Evolutionary conservation across 2,888 invertebrate species (phyloP).

Genomic region (Ischnus inquisitorius): DNA sequence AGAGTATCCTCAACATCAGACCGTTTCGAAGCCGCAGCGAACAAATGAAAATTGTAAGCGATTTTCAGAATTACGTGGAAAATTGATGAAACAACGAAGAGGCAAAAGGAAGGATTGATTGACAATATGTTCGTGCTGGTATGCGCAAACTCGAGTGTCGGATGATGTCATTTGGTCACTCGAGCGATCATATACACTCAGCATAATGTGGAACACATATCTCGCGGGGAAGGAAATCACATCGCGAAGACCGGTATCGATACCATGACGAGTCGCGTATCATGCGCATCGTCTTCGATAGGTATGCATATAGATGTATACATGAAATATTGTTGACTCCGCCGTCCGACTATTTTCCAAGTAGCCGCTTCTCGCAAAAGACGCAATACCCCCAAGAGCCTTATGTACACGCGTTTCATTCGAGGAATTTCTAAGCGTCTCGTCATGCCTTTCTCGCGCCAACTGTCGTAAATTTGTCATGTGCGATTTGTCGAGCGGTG

Average conservation of each 20-base stretch:
- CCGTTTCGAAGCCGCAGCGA: too few species aligned
- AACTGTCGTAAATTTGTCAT: constrained; percentile 1
- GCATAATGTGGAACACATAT: constrained; percentile 46
- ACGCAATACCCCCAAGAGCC: constrained; percentile 51
- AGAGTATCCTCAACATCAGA: too few species aligned
- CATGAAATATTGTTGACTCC: constrained; percentile 39
- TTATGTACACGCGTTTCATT: constrained; percentile 37
- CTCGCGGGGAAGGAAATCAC: constrained; percentile 35
- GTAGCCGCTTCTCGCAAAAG: constrained; percentile 47
- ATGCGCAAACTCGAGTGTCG: constrained; percentile 37
- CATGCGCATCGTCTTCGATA: not conserved
- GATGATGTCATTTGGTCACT: constrained; percentile 55
- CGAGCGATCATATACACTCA: constrained; percentile 7
- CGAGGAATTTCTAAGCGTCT: constrained; percentile 55
- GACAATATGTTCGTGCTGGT: constrained; percentile 33
- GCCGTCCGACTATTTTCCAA: constrained; percentile 49
- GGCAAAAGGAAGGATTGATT: constrained; percentile 12
- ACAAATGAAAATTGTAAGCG: too few species aligned
- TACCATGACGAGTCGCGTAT: constrained; percentile 1
- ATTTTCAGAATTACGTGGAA: constrained; percentile 2
- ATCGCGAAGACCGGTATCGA: constrained; percentile 10
- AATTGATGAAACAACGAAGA: constrained; percentile 21
- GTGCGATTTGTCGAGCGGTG: not conserved
- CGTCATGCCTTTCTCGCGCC: constrained; percentile 33
- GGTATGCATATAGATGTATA: constrained; percentile 9